These are phyloP conservation scores for Capra hircus DNA, from an alignment of 2,113 vertebrate species.

Conservation along the genomic window DNA sequence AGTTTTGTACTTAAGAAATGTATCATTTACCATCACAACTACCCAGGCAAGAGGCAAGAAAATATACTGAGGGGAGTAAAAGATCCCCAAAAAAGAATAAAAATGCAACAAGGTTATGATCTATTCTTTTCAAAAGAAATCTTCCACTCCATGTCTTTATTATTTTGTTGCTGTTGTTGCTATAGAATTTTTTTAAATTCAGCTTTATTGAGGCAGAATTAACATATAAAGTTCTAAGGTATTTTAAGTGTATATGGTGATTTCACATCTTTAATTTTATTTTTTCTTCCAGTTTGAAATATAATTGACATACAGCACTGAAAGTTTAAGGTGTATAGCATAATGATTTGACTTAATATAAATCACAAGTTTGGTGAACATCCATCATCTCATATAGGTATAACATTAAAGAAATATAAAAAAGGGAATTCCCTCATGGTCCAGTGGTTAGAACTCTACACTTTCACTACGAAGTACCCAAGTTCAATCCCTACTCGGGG, in stretches of 20 bases:
- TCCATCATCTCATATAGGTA: background rate
- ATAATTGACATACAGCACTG: background rate
- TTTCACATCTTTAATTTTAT: background rate
- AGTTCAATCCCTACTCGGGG: background rate
- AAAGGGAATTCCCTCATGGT: background rate
- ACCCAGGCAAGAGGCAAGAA: background rate
- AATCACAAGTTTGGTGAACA: background rate
- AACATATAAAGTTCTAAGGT: background rate
- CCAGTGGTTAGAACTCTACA: background rate
- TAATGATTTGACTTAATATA: background rate
- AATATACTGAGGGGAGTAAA: background rate
- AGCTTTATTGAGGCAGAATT: background rate
- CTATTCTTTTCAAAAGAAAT: background rate
- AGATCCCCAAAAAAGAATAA: background rate
- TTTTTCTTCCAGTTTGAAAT: background rate
- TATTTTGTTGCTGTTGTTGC: background rate
- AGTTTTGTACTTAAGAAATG: background rate
- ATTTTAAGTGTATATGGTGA: background rate
- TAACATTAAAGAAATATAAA: background rate
- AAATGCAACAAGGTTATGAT: background rate
- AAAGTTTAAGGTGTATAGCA: background rate
- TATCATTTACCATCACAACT: background rate
- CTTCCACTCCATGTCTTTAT: background rate
- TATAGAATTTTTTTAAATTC: background rate
- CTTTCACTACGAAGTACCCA: background rate